Evolutionary conservation across 1,140 invertebrate genomes (phyloP).

Genomic region (Drosophila trapezifrons): DNA sequence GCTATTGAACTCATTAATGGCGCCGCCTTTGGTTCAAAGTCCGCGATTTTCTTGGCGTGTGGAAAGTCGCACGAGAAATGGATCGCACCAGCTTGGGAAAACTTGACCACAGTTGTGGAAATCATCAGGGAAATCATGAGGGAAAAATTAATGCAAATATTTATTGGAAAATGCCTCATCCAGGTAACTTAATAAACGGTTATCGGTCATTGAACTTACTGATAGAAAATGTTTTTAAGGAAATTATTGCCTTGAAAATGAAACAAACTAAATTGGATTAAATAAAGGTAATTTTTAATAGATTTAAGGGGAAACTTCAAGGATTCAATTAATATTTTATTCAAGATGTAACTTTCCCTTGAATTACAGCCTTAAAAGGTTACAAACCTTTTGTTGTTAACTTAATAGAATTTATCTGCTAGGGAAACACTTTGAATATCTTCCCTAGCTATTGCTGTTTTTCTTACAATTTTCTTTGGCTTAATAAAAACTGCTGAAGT

Average conservation of each 20-base stretch:
- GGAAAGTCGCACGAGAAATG: conserved; percentile 54
- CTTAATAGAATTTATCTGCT: not conserved
- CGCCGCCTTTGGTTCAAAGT: conserved; percentile 33
- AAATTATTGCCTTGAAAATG: no score
- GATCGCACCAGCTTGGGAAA: conserved; percentile 28
- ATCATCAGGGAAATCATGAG: conserved; percentile 12
- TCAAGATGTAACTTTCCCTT: no score
- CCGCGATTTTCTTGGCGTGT: conserved; percentile 43
- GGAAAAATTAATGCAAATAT: conserved; percentile 5
- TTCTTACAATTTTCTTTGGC: not conserved
- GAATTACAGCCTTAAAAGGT: no score
- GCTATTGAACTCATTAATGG: conserved; percentile 79
- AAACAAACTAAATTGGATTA: no score
- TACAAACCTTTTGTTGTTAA: not conserved
- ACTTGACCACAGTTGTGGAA: conserved; percentile 1
- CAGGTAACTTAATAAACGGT: not conserved
- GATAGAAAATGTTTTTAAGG: not conserved
- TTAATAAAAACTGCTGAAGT: not conserved
- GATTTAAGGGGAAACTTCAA: not conserved
- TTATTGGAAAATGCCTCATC: not conserved
- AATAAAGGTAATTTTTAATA: not conserved
- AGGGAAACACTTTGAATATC: not conserved
- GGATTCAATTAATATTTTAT: no score
- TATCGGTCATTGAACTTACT: not conserved
- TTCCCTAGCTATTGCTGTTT: not conserved